These are phyloP conservation scores for Anas georgica DNA, from an alignment of 2,797 vertebrate genomes.

Conservation along the genomic window DNA sequence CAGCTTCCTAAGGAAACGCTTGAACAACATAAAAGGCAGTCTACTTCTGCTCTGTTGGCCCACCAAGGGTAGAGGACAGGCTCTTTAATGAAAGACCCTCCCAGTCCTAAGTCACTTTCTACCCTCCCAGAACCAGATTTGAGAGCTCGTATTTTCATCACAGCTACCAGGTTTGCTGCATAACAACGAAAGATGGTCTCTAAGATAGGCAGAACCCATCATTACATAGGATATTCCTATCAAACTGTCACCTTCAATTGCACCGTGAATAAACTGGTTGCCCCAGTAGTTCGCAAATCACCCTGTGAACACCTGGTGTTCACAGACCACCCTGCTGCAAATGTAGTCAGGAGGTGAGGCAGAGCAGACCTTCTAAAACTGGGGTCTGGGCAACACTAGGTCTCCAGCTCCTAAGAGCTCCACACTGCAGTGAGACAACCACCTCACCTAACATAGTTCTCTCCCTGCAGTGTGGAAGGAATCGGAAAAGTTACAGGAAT, in stretches of 20 bases:
- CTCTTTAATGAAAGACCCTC: not conserved
- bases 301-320: too few species aligned
- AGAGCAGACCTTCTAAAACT: not conserved
- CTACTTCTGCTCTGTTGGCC: not conserved
- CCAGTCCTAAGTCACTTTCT: not conserved
- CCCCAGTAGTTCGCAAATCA: not conserved
- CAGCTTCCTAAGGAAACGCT: not conserved
- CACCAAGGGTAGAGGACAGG: not conserved
- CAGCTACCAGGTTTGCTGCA: not conserved
- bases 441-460: not conserved
- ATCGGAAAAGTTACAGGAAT: not conserved
- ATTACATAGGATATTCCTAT: not conserved
- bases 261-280: not conserved
- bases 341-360: not conserved
- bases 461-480: not conserved
- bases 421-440: not conserved
- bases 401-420: not conserved
- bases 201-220: not conserved
- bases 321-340: not conserved
- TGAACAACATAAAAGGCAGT: not conserved
- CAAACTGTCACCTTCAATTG: not conserved
- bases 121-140: not conserved
- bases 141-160: not conserved
- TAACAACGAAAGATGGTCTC: not conserved
- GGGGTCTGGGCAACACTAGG: not conserved